Evolutionary conservation across 2,888 invertebrate genomes (phyloP), one percentile per base, ranked within the genome.

Genomic region (Ochlodes sylvanus): DNA sequence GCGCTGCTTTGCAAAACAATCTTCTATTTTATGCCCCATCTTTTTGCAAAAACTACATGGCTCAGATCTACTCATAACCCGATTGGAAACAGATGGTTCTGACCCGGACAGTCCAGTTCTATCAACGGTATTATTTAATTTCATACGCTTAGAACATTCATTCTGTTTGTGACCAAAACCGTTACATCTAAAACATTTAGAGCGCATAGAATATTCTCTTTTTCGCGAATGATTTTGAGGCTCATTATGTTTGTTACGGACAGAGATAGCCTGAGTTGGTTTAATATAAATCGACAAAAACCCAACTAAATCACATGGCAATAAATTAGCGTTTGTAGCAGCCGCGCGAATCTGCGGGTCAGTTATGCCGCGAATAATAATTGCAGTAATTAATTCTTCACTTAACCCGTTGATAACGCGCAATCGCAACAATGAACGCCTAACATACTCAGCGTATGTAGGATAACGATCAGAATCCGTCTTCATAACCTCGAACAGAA

Each of bases 381-480:
- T 55, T 7, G 54, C 55, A 15, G n/a, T 10, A 0, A 32, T 41
- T 1, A 63, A 38, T 15, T 63, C 63, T 2, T 63, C 55, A 17
- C 42, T 63, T 32, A 63, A 32, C 6, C 63, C 63, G 1, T 44
- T 41, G 7, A 55, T 21, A 17, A 63, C 42, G 6, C 34, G 34
- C 12, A 63, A 17, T 0, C 63, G 41, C 14, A 63, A 17, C 4
- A 63, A 42, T 0, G 42, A 32, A 7, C 42, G 54, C 3, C 63
- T 19, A 5, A 55, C 63, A 14, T 63, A 63, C 1, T 63, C 63
- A 1, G 63, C 63, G n/a, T 63, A 63, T 14, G 63, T 55, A 3
- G 63, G 7, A 17, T 54, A 55, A 14, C 10, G 1, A 19, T 42
- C 42, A 0, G 63, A 63, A 54, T 63, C 17, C 3, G 42, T 63